Evolutionary conservation across 2,113 vertebrate species (phyloP), one percentile per base, ranked within the genome.

Genomic region (Heterocephalus glaber): DNA sequence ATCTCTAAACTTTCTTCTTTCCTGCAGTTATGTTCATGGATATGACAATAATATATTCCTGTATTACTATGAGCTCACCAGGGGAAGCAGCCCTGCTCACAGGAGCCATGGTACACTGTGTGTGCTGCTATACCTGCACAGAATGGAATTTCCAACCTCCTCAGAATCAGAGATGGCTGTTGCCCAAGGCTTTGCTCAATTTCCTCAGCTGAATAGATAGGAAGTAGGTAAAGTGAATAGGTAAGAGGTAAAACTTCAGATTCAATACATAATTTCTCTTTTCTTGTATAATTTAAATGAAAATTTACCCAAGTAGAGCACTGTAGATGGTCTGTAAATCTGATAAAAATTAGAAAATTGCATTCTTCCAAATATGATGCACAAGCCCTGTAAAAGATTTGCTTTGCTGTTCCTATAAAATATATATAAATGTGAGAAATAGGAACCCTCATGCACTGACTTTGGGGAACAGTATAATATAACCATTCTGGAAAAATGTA

Each of bases 341-440:
- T 85, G 54, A 83, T n/a, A 77, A 82, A 84, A 94, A 70, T 16
- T 61, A n/a, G n/a, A 80, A 84, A 79, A 38, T 12, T 38, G 1
- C 3, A 54, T 30, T 5, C 28, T 20, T 33, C 13, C 47, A 49
- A 19, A 3, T 19, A 3, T 83, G 38, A 44, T 16, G 6, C 13
- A 30, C 14, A 77, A 12, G 44, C 28, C 44, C 14, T 49, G 74
- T 49, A 17, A 77, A 17, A 77, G 44, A 17, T 26, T 49, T 13
- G 13, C 74, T 33, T 30, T 77, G 13, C 3, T 49, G 28, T 30
- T 33, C 14, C 74, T 77, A 7, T 77, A 49, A 49, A 17, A 49
- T 49, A 33, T 33, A 13, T 16, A 16, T 33, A 26, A 76, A n/a
- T 47, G 3, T 19, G 35, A 49, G 52, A 60, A 30, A 28, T 3